Conservation (phyloP, 2,888 invertebrate species). For the Dryadula phaetusa region DNA sequence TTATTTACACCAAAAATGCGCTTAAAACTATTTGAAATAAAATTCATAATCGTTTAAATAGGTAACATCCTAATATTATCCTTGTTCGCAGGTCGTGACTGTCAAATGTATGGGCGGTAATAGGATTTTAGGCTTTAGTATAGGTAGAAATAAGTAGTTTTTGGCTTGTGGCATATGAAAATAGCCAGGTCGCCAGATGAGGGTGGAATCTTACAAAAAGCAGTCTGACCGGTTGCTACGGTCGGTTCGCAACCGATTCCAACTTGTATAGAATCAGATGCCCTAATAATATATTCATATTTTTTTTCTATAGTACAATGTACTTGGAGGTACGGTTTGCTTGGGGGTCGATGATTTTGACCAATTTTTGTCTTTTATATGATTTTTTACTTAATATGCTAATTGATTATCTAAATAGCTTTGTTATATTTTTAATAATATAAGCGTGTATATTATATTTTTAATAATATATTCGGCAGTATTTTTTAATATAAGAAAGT, state of each 20-base stretch:
- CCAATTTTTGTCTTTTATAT: background rate
- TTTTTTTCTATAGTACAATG: constrained; percentile 44
- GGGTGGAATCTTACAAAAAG: constrained; percentile 80
- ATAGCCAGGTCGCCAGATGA: constrained; percentile 65
- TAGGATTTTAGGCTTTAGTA: constrained; percentile 49
- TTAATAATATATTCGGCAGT: too few species aligned
- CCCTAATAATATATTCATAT: constrained; percentile 70
- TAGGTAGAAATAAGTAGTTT: constrained; percentile 17
- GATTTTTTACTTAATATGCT: background rate
- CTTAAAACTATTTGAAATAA: constrained; percentile 44
- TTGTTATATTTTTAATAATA: too few species aligned
- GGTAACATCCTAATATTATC: constrained; percentile 68
- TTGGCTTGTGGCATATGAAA: constrained; percentile 47
- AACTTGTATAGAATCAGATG: constrained; percentile 65
- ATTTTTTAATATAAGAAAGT: too few species aligned
- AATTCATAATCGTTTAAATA: constrained; percentile 51
- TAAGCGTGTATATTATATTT: too few species aligned
- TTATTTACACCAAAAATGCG: constrained; percentile 49
- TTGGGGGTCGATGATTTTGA: background rate
- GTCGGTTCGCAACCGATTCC: constrained; percentile 59
- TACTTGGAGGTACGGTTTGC: background rate
- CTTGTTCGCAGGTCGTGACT: constrained; percentile 77
- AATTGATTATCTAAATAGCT: too few species aligned
- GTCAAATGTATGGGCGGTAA: constrained; percentile 53
- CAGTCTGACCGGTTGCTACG: constrained; percentile 69